Evolutionary conservation across 35 echinoderm and acorn worm species (phyloP).

Genomic region (Stichopus chloronotus): DNA sequence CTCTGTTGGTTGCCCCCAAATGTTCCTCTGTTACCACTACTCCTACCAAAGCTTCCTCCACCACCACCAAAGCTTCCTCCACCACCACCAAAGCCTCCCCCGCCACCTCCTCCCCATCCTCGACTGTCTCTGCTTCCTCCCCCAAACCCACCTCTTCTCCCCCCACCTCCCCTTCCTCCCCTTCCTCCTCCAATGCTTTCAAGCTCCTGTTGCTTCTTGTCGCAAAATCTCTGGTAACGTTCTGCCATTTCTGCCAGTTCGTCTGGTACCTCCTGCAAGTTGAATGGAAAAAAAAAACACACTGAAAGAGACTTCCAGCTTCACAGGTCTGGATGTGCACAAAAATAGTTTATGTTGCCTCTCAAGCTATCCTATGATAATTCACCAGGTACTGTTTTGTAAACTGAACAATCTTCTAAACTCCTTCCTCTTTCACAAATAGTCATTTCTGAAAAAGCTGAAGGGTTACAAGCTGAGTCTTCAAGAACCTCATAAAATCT

Average conservation of each 20-base stretch:
- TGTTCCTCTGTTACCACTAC: neutral
- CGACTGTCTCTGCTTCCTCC: conserved; percentile 3
- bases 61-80: neutral
- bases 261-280: conserved; percentile 18
- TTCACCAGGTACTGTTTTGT: too few relatives aligned
- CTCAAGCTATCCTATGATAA: too few relatives aligned
- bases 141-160: conserved; percentile 24
- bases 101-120: neutral
- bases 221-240: neutral
- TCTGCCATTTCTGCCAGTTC: conserved; percentile 44
- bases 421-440: too few relatives aligned
- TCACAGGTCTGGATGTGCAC: too few relatives aligned
- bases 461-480: too few relatives aligned
- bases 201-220: conserved; percentile 9
- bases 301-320: too few relatives aligned
- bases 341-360: too few relatives aligned
- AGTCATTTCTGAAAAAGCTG: too few relatives aligned
- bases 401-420: too few relatives aligned
- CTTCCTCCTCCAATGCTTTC: neutral
- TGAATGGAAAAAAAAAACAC: neutral
- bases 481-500: too few relatives aligned
- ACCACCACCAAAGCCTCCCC: neutral
- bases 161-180: neutral
- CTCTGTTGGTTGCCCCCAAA: neutral
- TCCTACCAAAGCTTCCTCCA: neutral